These are phyloP conservation scores for Drosophila pachea DNA, from an alignment of 1,140 invertebrate species.

Conservation along the genomic window DNA sequence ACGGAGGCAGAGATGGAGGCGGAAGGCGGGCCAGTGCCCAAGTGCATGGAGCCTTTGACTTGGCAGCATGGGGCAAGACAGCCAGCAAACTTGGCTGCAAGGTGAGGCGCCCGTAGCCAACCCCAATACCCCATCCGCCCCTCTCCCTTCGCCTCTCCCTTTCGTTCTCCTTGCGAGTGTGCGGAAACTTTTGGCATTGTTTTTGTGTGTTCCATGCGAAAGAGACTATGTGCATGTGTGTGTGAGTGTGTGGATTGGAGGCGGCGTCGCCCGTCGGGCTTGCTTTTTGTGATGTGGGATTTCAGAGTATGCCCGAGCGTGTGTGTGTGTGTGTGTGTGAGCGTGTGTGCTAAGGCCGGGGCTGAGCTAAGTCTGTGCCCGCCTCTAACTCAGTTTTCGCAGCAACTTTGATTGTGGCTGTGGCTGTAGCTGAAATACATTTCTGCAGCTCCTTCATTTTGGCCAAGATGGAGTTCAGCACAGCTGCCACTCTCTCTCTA, in stretches of 20 bases:
- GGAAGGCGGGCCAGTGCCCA: constrained; percentile 12
- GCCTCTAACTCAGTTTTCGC: constrained; percentile 41
- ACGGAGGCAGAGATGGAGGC: neutral
- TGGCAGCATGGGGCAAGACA: constrained; percentile 63
- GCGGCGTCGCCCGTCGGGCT: constrained; percentile 50
- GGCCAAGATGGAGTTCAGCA: constrained; percentile 18
- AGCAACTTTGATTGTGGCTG: constrained; percentile 76
- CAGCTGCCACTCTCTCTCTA: constrained; percentile 53
- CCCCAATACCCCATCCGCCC: neutral
- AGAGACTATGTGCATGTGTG: constrained; percentile 2
- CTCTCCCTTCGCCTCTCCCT: neutral
- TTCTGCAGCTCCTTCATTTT: constrained; percentile 30
- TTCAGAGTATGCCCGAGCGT: constrained; percentile 16
- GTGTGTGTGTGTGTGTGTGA: constrained; percentile 28
- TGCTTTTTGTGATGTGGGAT: constrained; percentile 53
- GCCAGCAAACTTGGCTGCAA: constrained; percentile 49
- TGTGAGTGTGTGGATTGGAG: constrained; percentile 45
- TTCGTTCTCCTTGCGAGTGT: constrained; percentile 25
- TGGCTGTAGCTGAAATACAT: constrained; percentile 68
- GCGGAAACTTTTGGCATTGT: constrained; percentile 74
- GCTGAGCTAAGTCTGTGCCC: constrained; percentile 68
- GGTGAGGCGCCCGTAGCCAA: constrained; percentile 50
- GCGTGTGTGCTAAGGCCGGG: constrained; percentile 44
- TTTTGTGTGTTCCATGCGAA: constrained; percentile 52
- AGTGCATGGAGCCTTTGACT: constrained; percentile 69